These are phyloP conservation scores for Drosophila funebris DNA, from an alignment of 1,140 invertebrate genomes.

Conservation along the genomic window DNA sequence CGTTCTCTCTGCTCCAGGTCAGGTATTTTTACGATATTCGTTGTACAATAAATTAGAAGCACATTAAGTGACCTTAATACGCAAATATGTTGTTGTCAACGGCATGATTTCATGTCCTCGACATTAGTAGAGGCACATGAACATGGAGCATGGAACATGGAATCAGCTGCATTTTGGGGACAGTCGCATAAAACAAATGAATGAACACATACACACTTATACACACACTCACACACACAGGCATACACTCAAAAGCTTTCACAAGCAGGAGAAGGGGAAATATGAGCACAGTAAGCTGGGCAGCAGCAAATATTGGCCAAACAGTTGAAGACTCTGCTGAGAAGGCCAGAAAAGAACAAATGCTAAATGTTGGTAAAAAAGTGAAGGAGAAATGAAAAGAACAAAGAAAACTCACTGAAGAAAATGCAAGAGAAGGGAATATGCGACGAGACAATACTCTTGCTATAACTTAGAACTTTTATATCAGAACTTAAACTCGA, in stretches of 20 bases:
- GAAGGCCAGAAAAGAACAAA: no score
- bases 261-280: not conserved
- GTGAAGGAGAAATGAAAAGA: no score
- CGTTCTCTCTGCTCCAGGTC: not conserved
- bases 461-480: no score
- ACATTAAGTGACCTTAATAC: conserved; percentile 18
- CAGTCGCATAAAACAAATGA: conserved; percentile 43
- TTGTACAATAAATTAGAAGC: not conserved
- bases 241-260: conserved; percentile 12
- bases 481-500: no score
- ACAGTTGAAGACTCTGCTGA: no score
- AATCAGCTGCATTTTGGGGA: conserved; percentile 28
- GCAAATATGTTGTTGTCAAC: conserved; percentile 9
- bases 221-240: not conserved
- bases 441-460: no score
- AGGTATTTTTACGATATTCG: not conserved
- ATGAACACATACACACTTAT: conserved; percentile 2
- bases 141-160: conserved; percentile 14
- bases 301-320: not conserved
- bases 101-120: not conserved
- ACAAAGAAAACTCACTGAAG: no score
- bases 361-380: no score
- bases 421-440: no score
- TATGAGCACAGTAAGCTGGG: not conserved
- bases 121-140: not conserved